Base-by-base conservation (phyloP, 2,888 invertebrate genomes). In the Tetropium fuscum region DNA sequence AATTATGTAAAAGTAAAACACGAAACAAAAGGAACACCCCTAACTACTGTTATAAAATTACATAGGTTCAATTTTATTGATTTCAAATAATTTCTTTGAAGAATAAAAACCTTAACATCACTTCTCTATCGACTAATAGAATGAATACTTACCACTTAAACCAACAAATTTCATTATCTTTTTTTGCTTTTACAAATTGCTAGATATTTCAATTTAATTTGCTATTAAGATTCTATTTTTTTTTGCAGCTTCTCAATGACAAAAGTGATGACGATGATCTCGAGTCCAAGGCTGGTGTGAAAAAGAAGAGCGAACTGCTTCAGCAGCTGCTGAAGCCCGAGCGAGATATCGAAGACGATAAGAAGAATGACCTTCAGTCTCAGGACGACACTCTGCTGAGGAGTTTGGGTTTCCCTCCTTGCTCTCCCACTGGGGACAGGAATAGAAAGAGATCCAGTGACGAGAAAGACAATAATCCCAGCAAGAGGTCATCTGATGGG, bases 221-320 rank as follows among this genome's bases (percentile, higher is more conserved):
- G n/a, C n/a, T n/a, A n/a, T n/a, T n/a, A n/a, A n/a, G n/a, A n/a
- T n/a, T n/a, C n/a, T n/a, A n/a, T n/a, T n/a, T n/a, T 53, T 63
- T 67, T 64, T 81, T 80, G 15, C 78, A 93, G 92, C 87, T 94
- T 80, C 83, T 94, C 64, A 94, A 93, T 77, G 92, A 93, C 67
- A 92, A 91, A 81, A 90, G 88, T 59, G 93, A 93, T 72, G 93
- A 93, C 69, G 93, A 93, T 69, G 88, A 89, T 64, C 86, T 88
- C 58, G 90, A 90, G 63, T 83, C 83, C 66, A 84, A 85, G 70
- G 71, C 82, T 72, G 85, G 86, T 30, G 72, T 85, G 62, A 85
- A 85, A 84, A 90, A 82, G 74, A 84, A 81, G 81, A 89, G 86
- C 80, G 88, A 85, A 77, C 83, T 86, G 69, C 84, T 85, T 71